phyloP scores from a whole-genome alignment of 2,888 invertebrate genomes.

The Eupithecia tripunctaria region DNA sequence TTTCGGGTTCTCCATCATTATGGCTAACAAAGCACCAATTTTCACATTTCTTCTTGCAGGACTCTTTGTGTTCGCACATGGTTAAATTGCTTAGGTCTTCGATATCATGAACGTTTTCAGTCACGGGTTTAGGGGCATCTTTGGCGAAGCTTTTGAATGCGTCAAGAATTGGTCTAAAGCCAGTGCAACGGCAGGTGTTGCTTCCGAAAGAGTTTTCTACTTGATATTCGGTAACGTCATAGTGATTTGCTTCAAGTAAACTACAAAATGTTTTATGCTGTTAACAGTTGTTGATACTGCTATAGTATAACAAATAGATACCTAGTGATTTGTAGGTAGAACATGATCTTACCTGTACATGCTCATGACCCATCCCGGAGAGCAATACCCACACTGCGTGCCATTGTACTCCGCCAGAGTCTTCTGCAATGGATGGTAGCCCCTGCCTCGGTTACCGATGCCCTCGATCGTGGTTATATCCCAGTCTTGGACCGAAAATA shows the following conservation, averaged over 20 bases:
- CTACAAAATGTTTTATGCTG: slow-evolving; percentile 30
- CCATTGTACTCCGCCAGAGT: slow-evolving; percentile 86
- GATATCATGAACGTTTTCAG: slow-evolving; percentile 75
- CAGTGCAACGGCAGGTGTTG: slow-evolving; percentile 92
- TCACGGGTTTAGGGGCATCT: slow-evolving; percentile 77
- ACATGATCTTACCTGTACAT: slow-evolving; percentile 84
- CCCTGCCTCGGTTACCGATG: slow-evolving; percentile 85
- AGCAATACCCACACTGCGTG: slow-evolving; percentile 90
- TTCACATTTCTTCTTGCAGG: slow-evolving; percentile 64
- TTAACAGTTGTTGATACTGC: background rate
- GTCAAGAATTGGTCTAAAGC: slow-evolving; percentile 90
- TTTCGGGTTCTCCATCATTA: slow-evolving; percentile 47
- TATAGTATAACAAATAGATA: background rate
- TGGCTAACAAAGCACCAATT: slow-evolving; percentile 63
- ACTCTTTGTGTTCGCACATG: slow-evolving; percentile 50
- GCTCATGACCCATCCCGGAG: slow-evolving; percentile 90
- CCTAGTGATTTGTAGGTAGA: background rate
- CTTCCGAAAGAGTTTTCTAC: slow-evolving; percentile 90
- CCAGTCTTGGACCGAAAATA: slow-evolving; percentile 87
- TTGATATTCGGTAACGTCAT: slow-evolving; percentile 64
- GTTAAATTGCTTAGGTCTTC: slow-evolving; percentile 66
- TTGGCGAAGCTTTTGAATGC: slow-evolving; percentile 90
- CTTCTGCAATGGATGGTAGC: slow-evolving; percentile 87
- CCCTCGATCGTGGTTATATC: slow-evolving; percentile 89
- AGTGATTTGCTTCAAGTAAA: slow-evolving; percentile 46